Base-by-base conservation (phyloP, 2,888 invertebrate genomes). In the Meliscaeva auricollis region DNA sequence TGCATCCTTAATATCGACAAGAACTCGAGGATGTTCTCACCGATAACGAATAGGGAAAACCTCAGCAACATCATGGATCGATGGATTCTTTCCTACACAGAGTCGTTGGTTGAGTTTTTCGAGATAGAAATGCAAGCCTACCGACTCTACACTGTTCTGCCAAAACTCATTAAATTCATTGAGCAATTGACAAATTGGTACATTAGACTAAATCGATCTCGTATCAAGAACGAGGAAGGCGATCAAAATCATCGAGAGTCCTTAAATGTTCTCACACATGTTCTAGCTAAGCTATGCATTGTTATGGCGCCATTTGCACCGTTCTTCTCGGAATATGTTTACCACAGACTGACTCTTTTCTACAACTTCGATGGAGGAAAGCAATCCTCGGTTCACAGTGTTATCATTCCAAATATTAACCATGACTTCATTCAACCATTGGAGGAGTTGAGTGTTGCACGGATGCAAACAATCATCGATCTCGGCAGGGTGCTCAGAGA, bases 181-280 rank as follows among this genome's bases (percentile, higher is more conserved):
- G 98, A 98, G 89, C 96, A 98, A 90, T 94, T 99, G 6, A 98
- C 98, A 52, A 99, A 99, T 92, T 98, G 98, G 98, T 99, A 98
- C 91, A 98, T 99, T 30, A 94, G 98, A 88, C 97, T 99, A 96
- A 99, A 99, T 91, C 94, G 98, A 73, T 96, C 95, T 89, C 94
- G 98, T 56, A 94, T 99, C 84, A 98, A 98, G 68, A 54, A 75
- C 4, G 76, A 77, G 0, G 80, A 93, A 98, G 81, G 74, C 9
- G 32, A 52, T 3, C 48, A 22, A 11, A 50, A 41, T 9, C 46
- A 22, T 1, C 15, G 9, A 3, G 66, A 62, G 1, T 75, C 85
- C 0, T 7, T 77, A 13, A 76, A 74, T 15, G 62, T 80, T n/a
- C 15, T 85, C 3, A 60, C 68, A 0, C 20, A 68, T 58, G 84